A percentile compares a stretch with the other conserved stretches of the same genome.
Evolutionary conservation across 92 coral and sea anemone species (phyloP).

Genomic region (Blastomussa wellsi): DNA sequence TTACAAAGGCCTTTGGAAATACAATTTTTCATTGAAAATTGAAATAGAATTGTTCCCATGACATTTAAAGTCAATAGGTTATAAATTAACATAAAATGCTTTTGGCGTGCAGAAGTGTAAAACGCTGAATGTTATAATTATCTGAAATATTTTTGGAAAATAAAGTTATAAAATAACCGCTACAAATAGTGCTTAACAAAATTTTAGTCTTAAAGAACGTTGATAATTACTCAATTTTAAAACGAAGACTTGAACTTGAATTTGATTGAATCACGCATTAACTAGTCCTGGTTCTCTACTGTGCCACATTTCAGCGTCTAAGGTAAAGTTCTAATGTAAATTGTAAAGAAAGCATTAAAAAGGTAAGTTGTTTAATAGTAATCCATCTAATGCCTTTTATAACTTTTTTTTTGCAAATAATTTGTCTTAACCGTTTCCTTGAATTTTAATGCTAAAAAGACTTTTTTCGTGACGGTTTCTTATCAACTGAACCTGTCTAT

Average conservation of each 20-base stretch:
- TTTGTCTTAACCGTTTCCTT: not conserved
- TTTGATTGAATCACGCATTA: not conserved
- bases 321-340: not conserved
- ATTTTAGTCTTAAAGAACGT: too few relatives aligned
- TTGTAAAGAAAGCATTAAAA: conserved; percentile 20
- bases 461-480: conserved; percentile 23
- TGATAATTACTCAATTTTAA: not conserved
- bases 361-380: too few relatives aligned
- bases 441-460: not conserved
- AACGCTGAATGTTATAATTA: too few relatives aligned
- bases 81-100: not conserved
- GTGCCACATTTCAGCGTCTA: conserved; percentile 25
- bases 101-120: too few relatives aligned
- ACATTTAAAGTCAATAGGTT: not conserved
- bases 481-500: not conserved
- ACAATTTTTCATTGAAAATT: not conserved
- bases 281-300: conserved; percentile 12
- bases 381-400: too few relatives aligned
- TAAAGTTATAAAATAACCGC: not conserved
- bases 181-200: not conserved
- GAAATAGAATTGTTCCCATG: not conserved
- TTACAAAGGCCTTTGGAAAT: not conserved
- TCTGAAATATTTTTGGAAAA: not conserved
- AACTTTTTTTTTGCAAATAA: too few relatives aligned
- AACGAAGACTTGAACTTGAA: not conserved